Base-by-base conservation (phyloP, 2,888 invertebrate genomes). In the Bombylius discolor region DNA sequence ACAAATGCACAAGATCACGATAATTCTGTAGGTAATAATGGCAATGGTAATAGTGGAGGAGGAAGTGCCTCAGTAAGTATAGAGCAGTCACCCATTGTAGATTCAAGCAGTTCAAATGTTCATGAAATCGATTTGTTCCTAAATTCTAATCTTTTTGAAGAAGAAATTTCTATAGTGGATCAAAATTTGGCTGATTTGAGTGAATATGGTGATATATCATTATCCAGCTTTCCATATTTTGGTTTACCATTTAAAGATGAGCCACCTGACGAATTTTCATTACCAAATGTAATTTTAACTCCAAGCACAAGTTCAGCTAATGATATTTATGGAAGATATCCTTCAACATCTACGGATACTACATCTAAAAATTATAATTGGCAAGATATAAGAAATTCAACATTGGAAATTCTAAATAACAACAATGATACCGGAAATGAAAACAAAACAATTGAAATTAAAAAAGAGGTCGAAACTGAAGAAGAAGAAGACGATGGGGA, bases 111-210 rank as follows among this genome's bases (percentile, higher is more conserved):
- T 33, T 4, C 9, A 4, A 45, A 23, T 46, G 31, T 50, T 1
- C 62, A 64, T 3, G 68, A 70, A 51, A 49, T 69, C 56, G 69
- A 69, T 50, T 59, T 66, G 6, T 68, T 68, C 72, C 59, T 68
- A 63, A 62, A 78, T 65, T 44, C 77, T 70, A 62, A 73, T 23
- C 59, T 66, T 39, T 65, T 68, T 60, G 65, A 67, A 54, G 69
- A 70, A 56, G 66, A 67, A 47, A 68, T 68, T 33, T 78, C 80
- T 0, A 77, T 81, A 1, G 75, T 76, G 63, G 77, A 79, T 50
- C 80, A 81, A 61, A 81, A 81, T 62, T 64, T 81, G 59, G 79
- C 80, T 0, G 81, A 81, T 67, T 65, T 81, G 12, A 74, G 75
- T 58, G 81, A 81, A 60, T 81, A 78, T 60, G 77, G 71, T 5